Conservation (phyloP, 2,888 invertebrate species). For the Lithophane ornitopus region DNA sequence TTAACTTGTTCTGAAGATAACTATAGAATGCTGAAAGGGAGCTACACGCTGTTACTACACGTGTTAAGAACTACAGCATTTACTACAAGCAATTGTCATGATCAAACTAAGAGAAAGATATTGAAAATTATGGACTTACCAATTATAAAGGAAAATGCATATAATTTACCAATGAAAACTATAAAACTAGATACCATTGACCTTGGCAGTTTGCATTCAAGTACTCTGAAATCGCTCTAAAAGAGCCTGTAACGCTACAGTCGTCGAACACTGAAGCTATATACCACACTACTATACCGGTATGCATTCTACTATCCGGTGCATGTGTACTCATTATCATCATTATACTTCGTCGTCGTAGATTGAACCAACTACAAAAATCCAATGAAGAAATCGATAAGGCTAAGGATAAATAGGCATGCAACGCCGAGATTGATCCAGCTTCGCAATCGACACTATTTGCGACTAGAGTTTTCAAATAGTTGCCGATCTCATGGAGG, state of each 20-base stretch:
- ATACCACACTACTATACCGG: neutral
- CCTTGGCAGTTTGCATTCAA: neutral
- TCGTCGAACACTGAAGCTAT: neutral
- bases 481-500: neutral
- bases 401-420: neutral
- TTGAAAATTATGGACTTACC: conserved; percentile 20
- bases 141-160: conserved; percentile 5
- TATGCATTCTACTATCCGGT: neutral
- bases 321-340: neutral
- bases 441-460: neutral
- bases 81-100: conserved; percentile 15
- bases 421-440: neutral
- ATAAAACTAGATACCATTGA: neutral
- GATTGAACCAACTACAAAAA: neutral
- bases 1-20: conserved; percentile 25
- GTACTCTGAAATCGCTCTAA: neutral
- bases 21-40: neutral
- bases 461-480: neutral
- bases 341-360: neutral
- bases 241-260: conserved; percentile 1
- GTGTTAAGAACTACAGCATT: neutral
- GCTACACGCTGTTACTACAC: too few species aligned
- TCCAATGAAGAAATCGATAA: neutral
- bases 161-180: neutral
- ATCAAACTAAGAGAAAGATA: conserved; percentile 11